Conservation (phyloP, 2,888 invertebrate genomes). For the Habrosyne pyritoides region DNA sequence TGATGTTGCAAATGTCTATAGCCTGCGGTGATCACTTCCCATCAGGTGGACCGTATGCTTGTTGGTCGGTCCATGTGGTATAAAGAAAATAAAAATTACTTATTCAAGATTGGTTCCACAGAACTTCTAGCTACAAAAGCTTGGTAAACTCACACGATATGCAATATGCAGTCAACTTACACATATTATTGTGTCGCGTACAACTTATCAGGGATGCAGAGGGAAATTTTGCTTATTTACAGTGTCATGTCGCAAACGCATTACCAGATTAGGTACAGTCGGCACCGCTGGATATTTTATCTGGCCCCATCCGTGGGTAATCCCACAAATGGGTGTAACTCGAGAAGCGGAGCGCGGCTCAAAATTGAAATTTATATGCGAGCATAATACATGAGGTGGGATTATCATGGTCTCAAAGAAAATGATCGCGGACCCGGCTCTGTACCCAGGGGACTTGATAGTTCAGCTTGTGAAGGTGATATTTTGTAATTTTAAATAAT, state of each 20-base stretch:
- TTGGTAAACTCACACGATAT: neutral
- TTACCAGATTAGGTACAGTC: conserved; percentile 61
- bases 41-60: too few relatives aligned
- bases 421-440: conserved; percentile 28
- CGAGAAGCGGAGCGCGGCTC: conserved; percentile 64
- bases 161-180: neutral
- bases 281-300: conserved; percentile 12
- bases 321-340: conserved; percentile 80
- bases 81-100: too few relatives aligned
- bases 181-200: neutral
- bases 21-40: too few relatives aligned
- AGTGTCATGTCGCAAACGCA: conserved; percentile 57
- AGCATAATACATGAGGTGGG: conserved; percentile 78
- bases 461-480: conserved; percentile 19
- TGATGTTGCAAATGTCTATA: too few relatives aligned
- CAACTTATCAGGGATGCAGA: neutral
- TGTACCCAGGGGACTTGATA: conserved; percentile 39
- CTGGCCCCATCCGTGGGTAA: conserved; percentile 41
- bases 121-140: too few relatives aligned
- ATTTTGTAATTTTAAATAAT: conserved; percentile 10
- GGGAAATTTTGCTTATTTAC: conserved; percentile 53
- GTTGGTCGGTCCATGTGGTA: too few relatives aligned
- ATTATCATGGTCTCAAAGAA: conserved; percentile 49
- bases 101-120: too few relatives aligned
- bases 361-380: conserved; percentile 83